phyloP scores from a whole-genome alignment of 2,888 invertebrate species.

The Tiliacea aurago region DNA sequence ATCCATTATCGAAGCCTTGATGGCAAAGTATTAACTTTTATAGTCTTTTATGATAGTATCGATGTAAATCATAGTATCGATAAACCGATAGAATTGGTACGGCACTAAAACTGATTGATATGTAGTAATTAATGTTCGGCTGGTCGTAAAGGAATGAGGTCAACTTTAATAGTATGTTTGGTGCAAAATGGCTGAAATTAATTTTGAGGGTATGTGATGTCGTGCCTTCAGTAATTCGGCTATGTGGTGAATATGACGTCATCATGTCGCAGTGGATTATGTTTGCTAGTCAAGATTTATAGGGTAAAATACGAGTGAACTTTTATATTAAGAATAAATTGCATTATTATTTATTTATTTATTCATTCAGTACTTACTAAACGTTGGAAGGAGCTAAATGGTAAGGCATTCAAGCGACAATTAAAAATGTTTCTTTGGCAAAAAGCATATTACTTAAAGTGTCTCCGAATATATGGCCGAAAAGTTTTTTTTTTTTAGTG shows the following conservation, averaged over 20 bases:
- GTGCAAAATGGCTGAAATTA: constrained; percentile 47
- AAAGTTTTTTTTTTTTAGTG: too few species aligned
- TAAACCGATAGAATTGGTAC: constrained; percentile 39
- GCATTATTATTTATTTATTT: too few species aligned
- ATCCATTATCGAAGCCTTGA: constrained; percentile 78
- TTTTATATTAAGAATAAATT: not conserved
- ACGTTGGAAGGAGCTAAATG: too few species aligned
- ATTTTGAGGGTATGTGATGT: constrained; percentile 33
- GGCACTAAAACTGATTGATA: constrained; percentile 62
- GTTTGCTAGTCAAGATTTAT: constrained; percentile 26
- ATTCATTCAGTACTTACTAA: too few species aligned
- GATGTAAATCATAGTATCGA: constrained; percentile 53
- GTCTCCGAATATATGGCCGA: too few species aligned
- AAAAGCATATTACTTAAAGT: too few species aligned
- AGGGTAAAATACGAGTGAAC: not conserved
- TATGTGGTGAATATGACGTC: constrained; percentile 30
- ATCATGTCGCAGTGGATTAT: constrained; percentile 16
- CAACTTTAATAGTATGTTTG: constrained; percentile 56
- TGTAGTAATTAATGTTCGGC: constrained; percentile 58
- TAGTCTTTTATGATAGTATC: constrained; percentile 58
- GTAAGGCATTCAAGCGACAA: too few species aligned
- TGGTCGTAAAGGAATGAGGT: constrained; percentile 56
- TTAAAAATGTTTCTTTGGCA: too few species aligned
- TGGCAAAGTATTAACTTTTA: constrained; percentile 74
- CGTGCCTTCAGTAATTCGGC: constrained; percentile 20